Conservation (phyloP, 1,140 invertebrate species). For the Oedothorax gibbosus region DNA sequence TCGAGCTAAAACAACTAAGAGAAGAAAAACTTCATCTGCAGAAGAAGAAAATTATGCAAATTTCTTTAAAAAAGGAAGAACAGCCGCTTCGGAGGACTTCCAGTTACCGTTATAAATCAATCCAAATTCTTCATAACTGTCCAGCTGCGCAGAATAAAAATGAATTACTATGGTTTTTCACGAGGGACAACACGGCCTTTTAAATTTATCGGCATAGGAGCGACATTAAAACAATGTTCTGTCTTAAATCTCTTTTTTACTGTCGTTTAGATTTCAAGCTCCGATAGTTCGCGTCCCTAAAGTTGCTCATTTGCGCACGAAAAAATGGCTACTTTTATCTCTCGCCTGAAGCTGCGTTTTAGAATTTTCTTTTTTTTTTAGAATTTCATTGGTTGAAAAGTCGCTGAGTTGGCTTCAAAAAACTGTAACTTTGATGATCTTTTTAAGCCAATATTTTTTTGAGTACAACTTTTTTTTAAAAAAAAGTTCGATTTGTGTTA, state of each 20-base stretch:
- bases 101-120: conserved; percentile 45
- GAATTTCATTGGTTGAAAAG: not conserved
- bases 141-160: conserved; percentile 39
- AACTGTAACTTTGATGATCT: too few relatives aligned
- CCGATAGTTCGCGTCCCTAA: conserved; percentile 24
- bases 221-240: conserved; percentile 54
- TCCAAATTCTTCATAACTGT: conserved; percentile 54
- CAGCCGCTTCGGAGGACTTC: not conserved
- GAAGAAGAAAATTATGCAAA: conserved; percentile 40
- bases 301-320: conserved; percentile 38
- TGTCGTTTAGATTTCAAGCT: conserved; percentile 57
- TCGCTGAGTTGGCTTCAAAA: too few relatives aligned
- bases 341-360: conserved; percentile 7
- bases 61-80: conserved; percentile 13
- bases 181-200: not conserved
- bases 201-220: conserved; percentile 40
- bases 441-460: too few relatives aligned
- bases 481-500: too few relatives aligned
- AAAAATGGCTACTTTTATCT: conserved; percentile 47
- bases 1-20: not conserved
- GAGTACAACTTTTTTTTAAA: too few relatives aligned
- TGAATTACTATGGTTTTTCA: conserved; percentile 34
- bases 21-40: conserved; percentile 10
- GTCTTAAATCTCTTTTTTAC: conserved; percentile 52
- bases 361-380: conserved; percentile 11